phyloP scores from a whole-genome alignment of 2,113 vertebrate species.

The Callopanchax toddi region DNA sequence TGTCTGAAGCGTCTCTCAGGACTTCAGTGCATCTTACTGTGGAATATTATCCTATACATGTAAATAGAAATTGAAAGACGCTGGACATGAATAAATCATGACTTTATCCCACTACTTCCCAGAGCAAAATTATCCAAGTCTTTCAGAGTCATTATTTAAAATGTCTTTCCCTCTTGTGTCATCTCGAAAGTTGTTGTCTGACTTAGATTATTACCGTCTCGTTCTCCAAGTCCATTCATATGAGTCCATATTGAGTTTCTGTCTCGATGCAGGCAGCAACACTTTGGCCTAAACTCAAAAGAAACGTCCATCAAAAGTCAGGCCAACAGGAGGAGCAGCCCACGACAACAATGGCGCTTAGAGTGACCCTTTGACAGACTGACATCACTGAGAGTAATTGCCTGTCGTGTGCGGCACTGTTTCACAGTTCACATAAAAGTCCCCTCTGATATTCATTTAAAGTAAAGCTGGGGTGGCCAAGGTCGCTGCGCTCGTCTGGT shows the following conservation, averaged over 20 bases:
- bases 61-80: conserved; percentile 54
- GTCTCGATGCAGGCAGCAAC: conserved; percentile 49
- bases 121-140: conserved; percentile 22
- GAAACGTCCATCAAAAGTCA: conserved; percentile 69
- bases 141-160: conserved; percentile 16
- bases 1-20: conserved; percentile 33
- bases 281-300: conserved; percentile 54
- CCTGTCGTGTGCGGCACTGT: conserved; percentile 71
- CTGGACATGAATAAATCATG: conserved; percentile 50
- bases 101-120: conserved; percentile 12
- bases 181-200: conserved; percentile 41
- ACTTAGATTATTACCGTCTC: conserved; percentile 23
- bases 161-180: conserved; percentile 13
- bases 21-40: conserved; percentile 24
- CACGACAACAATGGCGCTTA: conserved; percentile 67
- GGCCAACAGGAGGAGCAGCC: conserved; percentile 35
- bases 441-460: conserved; percentile 57
- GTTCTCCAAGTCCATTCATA: conserved; percentile 51
- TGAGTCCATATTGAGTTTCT: conserved; percentile 72
- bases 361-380: conserved; percentile 65
- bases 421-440: conserved; percentile 69
- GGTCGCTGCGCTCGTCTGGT: conserved; percentile 57
- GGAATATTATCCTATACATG: conserved; percentile 41
- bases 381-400: conserved; percentile 75
- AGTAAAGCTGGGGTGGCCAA: conserved; percentile 57